Conservation (phyloP, 2,888 invertebrate species). For the Leptothorax acervorum region DNA sequence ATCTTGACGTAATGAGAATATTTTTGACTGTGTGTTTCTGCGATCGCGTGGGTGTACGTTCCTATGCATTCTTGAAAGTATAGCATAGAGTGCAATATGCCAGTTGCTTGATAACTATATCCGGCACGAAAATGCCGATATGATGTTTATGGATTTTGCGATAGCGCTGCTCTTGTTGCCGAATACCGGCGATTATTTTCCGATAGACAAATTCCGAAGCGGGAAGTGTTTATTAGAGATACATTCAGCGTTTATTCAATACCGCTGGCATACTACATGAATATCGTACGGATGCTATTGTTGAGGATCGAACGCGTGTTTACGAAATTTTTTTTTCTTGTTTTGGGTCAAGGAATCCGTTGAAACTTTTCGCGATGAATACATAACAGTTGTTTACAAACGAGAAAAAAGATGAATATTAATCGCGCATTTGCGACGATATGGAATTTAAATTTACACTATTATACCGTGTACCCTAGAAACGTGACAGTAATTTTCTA, state of each 20-base stretch:
- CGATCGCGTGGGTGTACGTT: not conserved
- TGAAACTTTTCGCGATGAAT: conserved; percentile 17
- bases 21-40: not conserved
- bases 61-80: not conserved
- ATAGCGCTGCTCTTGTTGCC: conserved; percentile 47
- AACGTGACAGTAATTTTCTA: not conserved
- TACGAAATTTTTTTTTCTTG: conserved; percentile 21
- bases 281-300: conserved; percentile 27
- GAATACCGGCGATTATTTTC: conserved; percentile 56
- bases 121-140: conserved; percentile 46
- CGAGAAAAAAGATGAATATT: conserved; percentile 11
- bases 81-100: not conserved
- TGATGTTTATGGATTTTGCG: conserved; percentile 54
- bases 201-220: conserved; percentile 55
- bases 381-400: not conserved
- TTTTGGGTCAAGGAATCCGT: conserved; percentile 29
- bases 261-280: conserved; percentile 24
- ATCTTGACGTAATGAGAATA: not conserved
- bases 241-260: conserved; percentile 50
- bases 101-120: conserved; percentile 35
- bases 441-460: not conserved
- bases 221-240: conserved; percentile 55
- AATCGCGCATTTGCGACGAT: not conserved
- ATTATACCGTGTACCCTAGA: not conserved
- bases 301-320: conserved; percentile 28